These are phyloP conservation scores for Rhinogobio ventralis DNA, from an alignment of 2,797 vertebrate genomes.

Conservation along the genomic window DNA sequence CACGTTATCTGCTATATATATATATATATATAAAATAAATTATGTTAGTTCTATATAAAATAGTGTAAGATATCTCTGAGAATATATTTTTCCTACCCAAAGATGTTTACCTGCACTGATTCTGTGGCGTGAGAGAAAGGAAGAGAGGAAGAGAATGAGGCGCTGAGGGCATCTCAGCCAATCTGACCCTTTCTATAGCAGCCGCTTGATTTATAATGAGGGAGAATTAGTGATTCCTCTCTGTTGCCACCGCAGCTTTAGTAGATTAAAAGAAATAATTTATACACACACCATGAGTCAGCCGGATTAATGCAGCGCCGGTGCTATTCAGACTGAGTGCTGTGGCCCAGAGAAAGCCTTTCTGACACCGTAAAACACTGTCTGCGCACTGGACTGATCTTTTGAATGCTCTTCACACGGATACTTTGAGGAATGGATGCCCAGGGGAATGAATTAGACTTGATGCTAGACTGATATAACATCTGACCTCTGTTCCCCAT, in stretches of 20 bases:
- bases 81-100: neutral
- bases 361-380: conserved; percentile 29
- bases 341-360: conserved; percentile 33
- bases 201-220: conserved; percentile 54
- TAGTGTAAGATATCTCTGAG: neutral
- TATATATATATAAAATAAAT: too few species aligned
- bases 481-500: conserved; percentile 14
- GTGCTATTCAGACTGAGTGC: conserved; percentile 47
- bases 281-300: conserved; percentile 49
- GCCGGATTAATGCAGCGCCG: conserved; percentile 45
- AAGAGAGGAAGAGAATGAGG: neutral
- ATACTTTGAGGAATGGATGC: too few species aligned
- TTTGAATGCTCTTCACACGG: neutral
- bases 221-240: conserved; percentile 54
- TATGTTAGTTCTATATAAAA: neutral
- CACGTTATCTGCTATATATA: neutral
- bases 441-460: neutral
- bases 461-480: neutral
- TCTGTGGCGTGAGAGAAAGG: neutral
- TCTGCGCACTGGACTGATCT: too few species aligned
- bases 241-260: conserved; percentile 61
- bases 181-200: neutral
- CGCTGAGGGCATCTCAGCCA: conserved; percentile 7
- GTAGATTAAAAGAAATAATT: conserved; percentile 62
- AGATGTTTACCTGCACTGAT: too few species aligned